Evolutionary conservation across 2,888 invertebrate species (phyloP).

Genomic region (Octodonta nipae): DNA sequence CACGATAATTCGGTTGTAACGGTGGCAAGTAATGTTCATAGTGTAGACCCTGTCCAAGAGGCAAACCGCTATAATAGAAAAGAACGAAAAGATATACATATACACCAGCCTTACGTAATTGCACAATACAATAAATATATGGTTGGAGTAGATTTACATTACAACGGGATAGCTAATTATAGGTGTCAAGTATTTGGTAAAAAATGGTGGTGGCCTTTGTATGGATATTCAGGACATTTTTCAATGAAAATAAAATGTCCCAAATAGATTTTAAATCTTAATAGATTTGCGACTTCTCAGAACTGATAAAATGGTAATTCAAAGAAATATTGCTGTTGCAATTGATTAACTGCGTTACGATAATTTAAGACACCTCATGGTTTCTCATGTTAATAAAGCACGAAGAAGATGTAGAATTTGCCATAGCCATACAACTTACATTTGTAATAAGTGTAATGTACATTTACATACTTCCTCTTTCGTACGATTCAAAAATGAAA

Average conservation of each 20-base stretch:
- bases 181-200: constrained; percentile 14
- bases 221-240: constrained; percentile 14
- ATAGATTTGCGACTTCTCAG: constrained; percentile 8
- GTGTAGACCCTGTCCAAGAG: constrained; percentile 7
- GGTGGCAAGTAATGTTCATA: constrained; percentile 6
- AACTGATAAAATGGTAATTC: constrained; percentile 3
- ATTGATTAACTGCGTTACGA: constrained; percentile 3
- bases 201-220: constrained; percentile 20
- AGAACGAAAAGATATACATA: constrained; percentile 6
- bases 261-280: constrained; percentile 15
- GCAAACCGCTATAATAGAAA: constrained; percentile 9
- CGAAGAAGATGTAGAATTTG: constrained; percentile 5
- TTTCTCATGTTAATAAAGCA: constrained; percentile 3
- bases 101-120: constrained; percentile 7
- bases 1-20: constrained; percentile 9
- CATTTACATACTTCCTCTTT: constrained; percentile 6
- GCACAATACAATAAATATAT: constrained; percentile 6
- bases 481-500: constrained; percentile 6
- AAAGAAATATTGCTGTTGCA: neutral
- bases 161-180: constrained; percentile 14
- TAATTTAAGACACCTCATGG: constrained; percentile 4
- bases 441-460: constrained; percentile 16
- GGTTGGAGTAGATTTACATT: constrained; percentile 8
- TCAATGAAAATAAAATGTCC: constrained; percentile 13
- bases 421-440: constrained; percentile 3